phyloP scores from a whole-genome alignment of 2,888 invertebrate species.

The Acanthosepion esculentum region DNA sequence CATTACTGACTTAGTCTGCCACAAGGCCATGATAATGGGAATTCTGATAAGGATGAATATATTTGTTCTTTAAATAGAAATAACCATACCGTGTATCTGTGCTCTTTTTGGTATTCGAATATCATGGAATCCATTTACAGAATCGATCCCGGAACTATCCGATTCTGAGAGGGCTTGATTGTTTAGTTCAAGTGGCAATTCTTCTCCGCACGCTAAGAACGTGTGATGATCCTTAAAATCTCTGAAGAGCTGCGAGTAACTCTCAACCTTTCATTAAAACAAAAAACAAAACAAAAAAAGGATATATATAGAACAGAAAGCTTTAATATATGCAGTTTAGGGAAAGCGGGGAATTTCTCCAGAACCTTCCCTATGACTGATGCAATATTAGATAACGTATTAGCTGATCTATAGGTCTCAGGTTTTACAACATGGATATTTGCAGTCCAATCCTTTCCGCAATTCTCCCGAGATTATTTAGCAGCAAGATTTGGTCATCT shows the following conservation, averaged over 20 bases:
- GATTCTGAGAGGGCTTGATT: conserved; percentile 52
- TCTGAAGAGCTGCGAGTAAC: conserved; percentile 93
- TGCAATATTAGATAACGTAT: no score
- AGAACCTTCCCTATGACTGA: no score
- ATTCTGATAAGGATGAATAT: no score
- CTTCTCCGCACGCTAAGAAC: conserved; percentile 78
- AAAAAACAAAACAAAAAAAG: background rate
- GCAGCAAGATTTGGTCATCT: no score
- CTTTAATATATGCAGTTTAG: no score
- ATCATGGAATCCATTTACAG: background rate
- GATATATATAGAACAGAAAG: background rate
- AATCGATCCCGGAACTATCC: background rate
- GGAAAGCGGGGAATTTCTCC: no score
- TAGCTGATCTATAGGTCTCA: no score
- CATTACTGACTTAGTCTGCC: no score
- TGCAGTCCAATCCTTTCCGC: no score
- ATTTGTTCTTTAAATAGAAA: background rate
- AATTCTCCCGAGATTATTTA: no score
- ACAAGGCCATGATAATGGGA: no score
- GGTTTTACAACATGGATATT: no score
- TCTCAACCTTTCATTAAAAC: conserved; percentile 83
- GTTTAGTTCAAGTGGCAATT: conserved; percentile 64
- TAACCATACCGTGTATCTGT: background rate
- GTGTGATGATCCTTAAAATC: conserved; percentile 94
- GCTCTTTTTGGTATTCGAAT: background rate